Evolutionary conservation across 2,797 vertebrate genomes (phyloP).

Genomic region (Peromyscus melanophrys): DNA sequence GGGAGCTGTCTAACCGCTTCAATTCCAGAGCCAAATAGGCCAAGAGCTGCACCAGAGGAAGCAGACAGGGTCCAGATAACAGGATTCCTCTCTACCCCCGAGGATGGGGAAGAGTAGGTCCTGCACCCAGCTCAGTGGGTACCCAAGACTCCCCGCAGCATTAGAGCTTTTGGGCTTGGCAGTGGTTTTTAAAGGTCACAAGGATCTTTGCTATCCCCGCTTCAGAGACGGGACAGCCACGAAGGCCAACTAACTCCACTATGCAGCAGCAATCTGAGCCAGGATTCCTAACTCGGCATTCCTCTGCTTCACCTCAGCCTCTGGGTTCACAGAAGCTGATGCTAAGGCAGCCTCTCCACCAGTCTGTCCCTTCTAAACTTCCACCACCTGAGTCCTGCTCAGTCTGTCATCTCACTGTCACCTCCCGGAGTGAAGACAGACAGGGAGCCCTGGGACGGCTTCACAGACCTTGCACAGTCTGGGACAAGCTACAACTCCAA

Average conservation of each 20-base stretch:
- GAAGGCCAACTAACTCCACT: not conserved
- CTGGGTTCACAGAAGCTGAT: not conserved
- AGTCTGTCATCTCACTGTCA: too few species aligned
- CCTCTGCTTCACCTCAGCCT: fast-evolving
- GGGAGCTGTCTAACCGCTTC: constrained; percentile 75
- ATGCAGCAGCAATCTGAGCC: not conserved
- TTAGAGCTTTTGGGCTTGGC: not conserved
- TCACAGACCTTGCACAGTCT: not conserved
- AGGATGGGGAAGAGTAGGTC: not conserved
- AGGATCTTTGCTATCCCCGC: not conserved
- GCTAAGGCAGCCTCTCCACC: not conserved
- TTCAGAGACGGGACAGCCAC: not conserved
- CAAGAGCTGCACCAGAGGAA: constrained; percentile 56
- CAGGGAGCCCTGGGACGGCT: not conserved
- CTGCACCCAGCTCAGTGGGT: not conserved
- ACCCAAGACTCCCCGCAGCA: not conserved
- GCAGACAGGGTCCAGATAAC: constrained; percentile 44
- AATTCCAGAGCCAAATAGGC: constrained; percentile 80
- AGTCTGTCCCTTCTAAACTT: not conserved
- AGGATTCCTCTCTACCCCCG: constrained; percentile 46
- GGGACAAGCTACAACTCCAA: not conserved
- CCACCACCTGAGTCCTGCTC: not conserved
- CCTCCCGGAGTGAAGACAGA: not conserved
- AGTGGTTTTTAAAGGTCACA: not conserved
- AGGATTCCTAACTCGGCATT: too few species aligned